phyloP scores from a whole-genome alignment of 2,797 vertebrate species.

The Petrocephalus sullivani region DNA sequence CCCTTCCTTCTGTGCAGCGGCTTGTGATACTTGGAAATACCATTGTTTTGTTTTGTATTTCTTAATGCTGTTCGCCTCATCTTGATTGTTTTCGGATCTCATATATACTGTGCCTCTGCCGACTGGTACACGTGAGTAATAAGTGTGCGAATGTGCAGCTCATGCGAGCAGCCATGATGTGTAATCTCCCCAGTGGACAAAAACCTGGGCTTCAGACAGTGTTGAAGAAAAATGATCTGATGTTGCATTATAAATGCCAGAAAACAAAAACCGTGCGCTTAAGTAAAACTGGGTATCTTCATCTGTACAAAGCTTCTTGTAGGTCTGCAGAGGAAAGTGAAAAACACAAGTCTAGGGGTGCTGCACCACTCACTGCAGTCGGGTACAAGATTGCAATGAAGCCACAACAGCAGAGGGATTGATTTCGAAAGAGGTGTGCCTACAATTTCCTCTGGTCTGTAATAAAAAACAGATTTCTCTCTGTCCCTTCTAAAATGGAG shows the following conservation, averaged over 20 bases:
- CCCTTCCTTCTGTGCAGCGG: background rate
- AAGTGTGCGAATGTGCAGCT: background rate
- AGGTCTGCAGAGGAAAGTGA: background rate
- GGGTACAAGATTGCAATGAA: background rate
- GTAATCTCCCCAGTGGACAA: background rate
- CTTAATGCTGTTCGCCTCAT: background rate
- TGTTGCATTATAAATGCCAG: background rate
- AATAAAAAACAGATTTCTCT: background rate
- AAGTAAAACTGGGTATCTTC: background rate
- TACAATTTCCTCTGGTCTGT: background rate
- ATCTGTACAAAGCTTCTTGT: background rate
- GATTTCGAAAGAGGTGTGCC: background rate
- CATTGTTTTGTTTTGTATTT: background rate
- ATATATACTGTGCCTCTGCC: background rate
- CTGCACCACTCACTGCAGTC: background rate
- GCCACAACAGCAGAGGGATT: background rate
- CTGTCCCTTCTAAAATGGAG: background rate
- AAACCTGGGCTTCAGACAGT: background rate
- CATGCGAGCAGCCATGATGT: background rate
- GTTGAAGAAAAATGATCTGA: background rate
- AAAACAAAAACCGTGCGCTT: background rate
- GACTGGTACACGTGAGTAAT: background rate
- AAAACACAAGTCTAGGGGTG: background rate
- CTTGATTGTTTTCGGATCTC: background rate
- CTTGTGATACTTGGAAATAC: background rate